phyloP scores from a whole-genome alignment of 2,888 invertebrate genomes.

The Pseudococcus longispinus region DNA sequence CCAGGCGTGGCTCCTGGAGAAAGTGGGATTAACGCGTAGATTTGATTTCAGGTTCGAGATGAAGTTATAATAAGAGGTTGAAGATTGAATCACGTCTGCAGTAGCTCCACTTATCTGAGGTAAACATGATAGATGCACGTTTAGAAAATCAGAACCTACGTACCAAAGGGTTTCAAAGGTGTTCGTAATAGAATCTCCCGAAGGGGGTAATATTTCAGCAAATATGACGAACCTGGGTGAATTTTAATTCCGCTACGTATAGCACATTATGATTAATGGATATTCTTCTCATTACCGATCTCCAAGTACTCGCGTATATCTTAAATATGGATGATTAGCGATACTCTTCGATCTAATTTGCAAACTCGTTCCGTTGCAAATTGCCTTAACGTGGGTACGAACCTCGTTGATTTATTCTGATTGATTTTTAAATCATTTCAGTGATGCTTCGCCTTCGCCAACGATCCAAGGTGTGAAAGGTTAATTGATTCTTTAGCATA shows the following conservation, averaged over 20 bases:
- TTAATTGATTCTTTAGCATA: constrained; percentile 23
- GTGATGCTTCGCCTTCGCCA: not conserved
- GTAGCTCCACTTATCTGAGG: not conserved
- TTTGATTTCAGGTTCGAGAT: not conserved
- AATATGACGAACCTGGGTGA: not conserved
- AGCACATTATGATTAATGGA: constrained; percentile 1
- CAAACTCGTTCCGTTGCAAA: not conserved
- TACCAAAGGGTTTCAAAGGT: not conserved
- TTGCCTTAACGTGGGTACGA: not conserved
- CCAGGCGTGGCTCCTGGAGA: not conserved
- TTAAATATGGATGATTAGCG: constrained; percentile 3
- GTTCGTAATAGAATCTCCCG: not conserved
- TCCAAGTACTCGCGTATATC: not conserved
- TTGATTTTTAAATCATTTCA: not conserved
- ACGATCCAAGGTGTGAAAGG: not conserved
- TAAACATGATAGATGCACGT: not conserved
- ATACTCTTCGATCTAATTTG: constrained; percentile 24
- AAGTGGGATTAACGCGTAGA: not conserved
- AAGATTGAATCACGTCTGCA: not conserved
- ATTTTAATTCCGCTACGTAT: constrained; percentile 5
- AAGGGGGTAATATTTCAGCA: constrained; percentile 11
- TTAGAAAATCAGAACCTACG: not conserved
- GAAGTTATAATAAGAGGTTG: not conserved
- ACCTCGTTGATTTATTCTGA: constrained; percentile 26
- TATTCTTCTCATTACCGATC: not conserved